phyloP scores from a whole-genome alignment of 2,113 vertebrate genomes.

The Apodemus speciosus region DNA sequence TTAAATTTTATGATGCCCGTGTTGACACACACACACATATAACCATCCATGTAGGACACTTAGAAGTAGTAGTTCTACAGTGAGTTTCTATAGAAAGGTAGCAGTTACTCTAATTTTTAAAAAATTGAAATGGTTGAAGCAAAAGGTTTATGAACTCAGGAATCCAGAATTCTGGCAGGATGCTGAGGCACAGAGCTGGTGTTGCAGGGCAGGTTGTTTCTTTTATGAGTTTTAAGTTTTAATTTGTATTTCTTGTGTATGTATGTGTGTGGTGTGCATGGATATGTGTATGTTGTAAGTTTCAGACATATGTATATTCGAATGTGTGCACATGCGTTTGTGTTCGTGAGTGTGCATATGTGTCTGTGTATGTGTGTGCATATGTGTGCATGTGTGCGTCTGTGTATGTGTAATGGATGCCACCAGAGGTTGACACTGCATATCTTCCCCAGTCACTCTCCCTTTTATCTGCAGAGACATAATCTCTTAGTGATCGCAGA shows the following conservation, averaged over 20 bases:
- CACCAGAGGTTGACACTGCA: background rate
- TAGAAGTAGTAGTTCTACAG: background rate
- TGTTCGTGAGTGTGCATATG: background rate
- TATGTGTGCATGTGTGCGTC: background rate
- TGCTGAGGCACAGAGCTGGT: background rate
- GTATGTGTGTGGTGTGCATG: background rate
- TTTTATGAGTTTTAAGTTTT: background rate
- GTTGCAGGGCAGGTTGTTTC: fast-evolving
- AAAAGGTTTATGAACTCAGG: background rate
- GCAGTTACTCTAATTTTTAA: background rate
- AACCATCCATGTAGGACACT: background rate
- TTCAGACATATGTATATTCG: too few species aligned
- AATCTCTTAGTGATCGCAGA: background rate
- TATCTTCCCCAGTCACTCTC: background rate
- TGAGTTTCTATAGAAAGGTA: background rate
- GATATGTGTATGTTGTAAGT: background rate
- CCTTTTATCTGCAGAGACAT: background rate
- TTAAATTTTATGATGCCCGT: constrained; percentile 33
- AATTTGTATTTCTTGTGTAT: background rate
- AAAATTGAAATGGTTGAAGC: background rate
- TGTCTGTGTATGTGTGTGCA: background rate
- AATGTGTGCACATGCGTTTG: background rate
- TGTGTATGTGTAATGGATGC: too few species aligned
- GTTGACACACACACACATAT: background rate
- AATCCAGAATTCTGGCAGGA: background rate